phyloP scores from a whole-genome alignment of 1,140 invertebrate genomes.

The Cotesia typhae region DNA sequence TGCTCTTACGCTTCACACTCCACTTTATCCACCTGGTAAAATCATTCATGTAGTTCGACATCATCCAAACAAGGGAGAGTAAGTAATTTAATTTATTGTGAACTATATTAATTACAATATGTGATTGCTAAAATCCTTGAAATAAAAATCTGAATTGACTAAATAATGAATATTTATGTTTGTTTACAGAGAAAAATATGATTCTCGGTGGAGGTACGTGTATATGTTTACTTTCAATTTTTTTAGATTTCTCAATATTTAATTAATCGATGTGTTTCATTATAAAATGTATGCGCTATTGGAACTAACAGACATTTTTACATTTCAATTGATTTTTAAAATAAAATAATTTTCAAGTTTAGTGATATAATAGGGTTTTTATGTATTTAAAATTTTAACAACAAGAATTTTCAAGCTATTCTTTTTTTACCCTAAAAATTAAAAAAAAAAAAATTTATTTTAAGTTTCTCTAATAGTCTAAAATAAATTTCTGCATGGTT shows the following conservation, averaged over 20 bases:
- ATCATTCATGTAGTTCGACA: constrained; percentile 91
- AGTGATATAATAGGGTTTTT: background rate
- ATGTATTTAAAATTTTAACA: background rate
- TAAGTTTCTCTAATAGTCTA: too few species aligned
- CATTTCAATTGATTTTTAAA: too few species aligned
- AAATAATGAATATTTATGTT: constrained; percentile 34
- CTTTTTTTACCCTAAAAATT: too few species aligned
- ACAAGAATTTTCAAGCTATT: too few species aligned
- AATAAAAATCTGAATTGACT: too few species aligned
- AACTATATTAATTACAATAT: constrained; percentile 18
- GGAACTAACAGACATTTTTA: too few species aligned
- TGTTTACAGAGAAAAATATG: constrained; percentile 75
- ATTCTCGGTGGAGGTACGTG: constrained; percentile 77
- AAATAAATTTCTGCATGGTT: too few species aligned
- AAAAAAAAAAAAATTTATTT: too few species aligned
- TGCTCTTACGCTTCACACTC: constrained; percentile 81
- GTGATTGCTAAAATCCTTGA: too few species aligned
- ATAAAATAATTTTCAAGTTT: background rate
- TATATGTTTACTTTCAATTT: constrained; percentile 12
- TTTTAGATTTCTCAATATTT: constrained; percentile 1
- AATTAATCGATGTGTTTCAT: background rate
- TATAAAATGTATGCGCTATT: constrained; percentile 5
- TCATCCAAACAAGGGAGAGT: constrained; percentile 85
- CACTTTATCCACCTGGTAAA: constrained; percentile 86
- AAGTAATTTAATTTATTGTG: constrained; percentile 62